These are phyloP conservation scores for Aethes cnicana DNA, from an alignment of 2,888 invertebrate genomes.

Conservation along the genomic window DNA sequence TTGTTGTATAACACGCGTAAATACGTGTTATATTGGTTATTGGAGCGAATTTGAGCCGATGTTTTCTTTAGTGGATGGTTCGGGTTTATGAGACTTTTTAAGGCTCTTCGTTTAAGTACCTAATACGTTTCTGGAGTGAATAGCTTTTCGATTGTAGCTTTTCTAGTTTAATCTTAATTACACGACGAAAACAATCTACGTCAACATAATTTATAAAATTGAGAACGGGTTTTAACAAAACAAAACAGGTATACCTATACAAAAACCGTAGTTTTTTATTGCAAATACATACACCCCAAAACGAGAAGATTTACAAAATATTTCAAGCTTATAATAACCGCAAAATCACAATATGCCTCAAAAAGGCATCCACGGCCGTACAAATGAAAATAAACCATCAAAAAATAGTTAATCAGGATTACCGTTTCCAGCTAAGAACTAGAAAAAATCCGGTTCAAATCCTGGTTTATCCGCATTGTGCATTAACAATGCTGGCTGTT, in stretches of 20 bases:
- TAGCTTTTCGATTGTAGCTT: too few relatives aligned
- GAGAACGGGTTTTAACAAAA: too few relatives aligned
- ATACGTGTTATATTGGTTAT: conserved; percentile 17
- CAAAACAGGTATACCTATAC: too few relatives aligned
- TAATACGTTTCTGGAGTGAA: too few relatives aligned
- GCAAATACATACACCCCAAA: too few relatives aligned
- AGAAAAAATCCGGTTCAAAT: conserved; percentile 15
- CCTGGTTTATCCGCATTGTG: conserved; percentile 41
- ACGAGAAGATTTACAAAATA: too few relatives aligned
- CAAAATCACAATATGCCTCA: not conserved
- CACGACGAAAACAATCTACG: too few relatives aligned
- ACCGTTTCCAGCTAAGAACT: conserved; percentile 13
- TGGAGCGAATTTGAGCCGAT: not conserved
- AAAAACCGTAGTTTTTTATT: too few relatives aligned
- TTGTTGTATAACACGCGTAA: conserved; percentile 31
- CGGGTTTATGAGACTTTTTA: conserved; percentile 3
- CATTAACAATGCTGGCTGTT: conserved; percentile 55
- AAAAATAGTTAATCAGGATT: conserved; percentile 24
- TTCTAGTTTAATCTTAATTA: too few relatives aligned
- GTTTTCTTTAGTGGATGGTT: not conserved
- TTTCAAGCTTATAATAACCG: conserved; percentile 3
- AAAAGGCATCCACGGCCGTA: not conserved
- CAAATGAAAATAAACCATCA: conserved; percentile 12
- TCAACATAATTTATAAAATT: too few relatives aligned
- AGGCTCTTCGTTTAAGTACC: too few relatives aligned